Percentiles rank a stretch among this genome's conserved stretches.
These are phyloP conservation scores for Epinotia demarniana DNA, from an alignment of 2,888 invertebrate species.

Conservation along the genomic window DNA sequence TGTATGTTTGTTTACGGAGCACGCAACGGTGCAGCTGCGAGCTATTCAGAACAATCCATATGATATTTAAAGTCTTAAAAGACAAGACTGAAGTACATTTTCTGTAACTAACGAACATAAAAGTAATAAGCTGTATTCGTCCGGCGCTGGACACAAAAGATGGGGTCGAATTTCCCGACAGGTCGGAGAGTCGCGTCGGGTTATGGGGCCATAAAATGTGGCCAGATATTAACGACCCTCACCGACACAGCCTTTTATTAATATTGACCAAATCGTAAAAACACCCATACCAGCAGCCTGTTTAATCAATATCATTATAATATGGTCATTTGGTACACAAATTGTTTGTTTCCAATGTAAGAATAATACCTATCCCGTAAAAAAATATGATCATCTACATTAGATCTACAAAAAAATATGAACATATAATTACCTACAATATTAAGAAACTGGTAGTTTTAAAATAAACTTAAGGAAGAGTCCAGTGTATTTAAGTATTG, in stretches of 20 bases:
- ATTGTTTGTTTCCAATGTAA: too few species aligned
- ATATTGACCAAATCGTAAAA: conserved; percentile 36
- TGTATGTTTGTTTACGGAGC: conserved; percentile 62
- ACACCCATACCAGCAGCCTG: conserved; percentile 10
- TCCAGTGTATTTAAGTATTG: too few species aligned
- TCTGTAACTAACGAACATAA: neutral
- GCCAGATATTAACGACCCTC: conserved; percentile 63
- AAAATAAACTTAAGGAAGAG: too few species aligned
- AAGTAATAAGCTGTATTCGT: neutral
- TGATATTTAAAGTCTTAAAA: neutral
- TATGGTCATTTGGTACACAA: neutral
- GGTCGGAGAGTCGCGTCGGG: conserved; percentile 63
- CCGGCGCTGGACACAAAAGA: conserved; percentile 56
- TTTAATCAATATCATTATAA: conserved; percentile 18
- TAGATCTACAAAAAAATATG: too few species aligned
- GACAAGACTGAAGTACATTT: neutral
- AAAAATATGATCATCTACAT: too few species aligned
- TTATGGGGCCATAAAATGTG: conserved; percentile 72
- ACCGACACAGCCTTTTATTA: conserved; percentile 35
- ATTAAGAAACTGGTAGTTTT: too few species aligned
- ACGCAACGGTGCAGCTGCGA: conserved; percentile 38
- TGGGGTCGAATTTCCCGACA: conserved; percentile 70
- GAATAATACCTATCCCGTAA: too few species aligned
- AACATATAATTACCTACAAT: too few species aligned
- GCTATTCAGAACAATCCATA: neutral